These are phyloP conservation scores for Drosophila watanabei DNA, from an alignment of 1,140 invertebrate genomes.

Conservation along the genomic window DNA sequence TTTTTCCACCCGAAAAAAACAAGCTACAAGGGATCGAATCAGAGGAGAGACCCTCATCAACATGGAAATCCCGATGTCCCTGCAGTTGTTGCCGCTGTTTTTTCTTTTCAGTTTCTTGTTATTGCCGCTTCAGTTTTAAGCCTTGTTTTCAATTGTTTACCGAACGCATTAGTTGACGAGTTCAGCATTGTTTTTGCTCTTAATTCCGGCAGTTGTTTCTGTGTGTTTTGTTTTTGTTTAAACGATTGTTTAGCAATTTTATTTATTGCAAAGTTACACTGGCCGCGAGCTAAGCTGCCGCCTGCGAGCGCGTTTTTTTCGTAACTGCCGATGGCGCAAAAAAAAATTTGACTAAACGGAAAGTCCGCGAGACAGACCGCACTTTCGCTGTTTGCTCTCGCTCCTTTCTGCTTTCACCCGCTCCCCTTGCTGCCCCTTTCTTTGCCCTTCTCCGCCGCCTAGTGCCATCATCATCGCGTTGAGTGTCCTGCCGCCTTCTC, in stretches of 20 bases:
- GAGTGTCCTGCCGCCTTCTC: conserved; percentile 72
- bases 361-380: conserved; percentile 40
- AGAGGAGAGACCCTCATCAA: conserved; percentile 34
- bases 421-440: conserved; percentile 5
- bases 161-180: conserved; percentile 61
- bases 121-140: conserved; percentile 54
- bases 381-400: conserved; percentile 57
- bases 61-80: conserved; percentile 58
- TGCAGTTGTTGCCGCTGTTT: conserved; percentile 18
- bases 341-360: conserved; percentile 72
- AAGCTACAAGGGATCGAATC: conserved; percentile 8
- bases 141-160: conserved; percentile 71
- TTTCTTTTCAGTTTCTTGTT: conserved; percentile 31
- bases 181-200: conserved; percentile 52
- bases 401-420: conserved; percentile 22
- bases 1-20: conserved; percentile 8
- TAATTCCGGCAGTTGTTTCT: conserved; percentile 24
- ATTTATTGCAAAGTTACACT: conserved; percentile 36
- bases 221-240: conserved; percentile 18
- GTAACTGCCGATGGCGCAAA: conserved; percentile 58
- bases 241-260: conserved; percentile 26
- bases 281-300: conserved; percentile 57
- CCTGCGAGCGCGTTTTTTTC: conserved; percentile 74
- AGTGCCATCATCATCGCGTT: conserved; percentile 48
- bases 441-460: background rate